These are phyloP conservation scores for Meriones psammophilus DNA, from an alignment of 2,797 vertebrate species.

Conservation along the genomic window DNA sequence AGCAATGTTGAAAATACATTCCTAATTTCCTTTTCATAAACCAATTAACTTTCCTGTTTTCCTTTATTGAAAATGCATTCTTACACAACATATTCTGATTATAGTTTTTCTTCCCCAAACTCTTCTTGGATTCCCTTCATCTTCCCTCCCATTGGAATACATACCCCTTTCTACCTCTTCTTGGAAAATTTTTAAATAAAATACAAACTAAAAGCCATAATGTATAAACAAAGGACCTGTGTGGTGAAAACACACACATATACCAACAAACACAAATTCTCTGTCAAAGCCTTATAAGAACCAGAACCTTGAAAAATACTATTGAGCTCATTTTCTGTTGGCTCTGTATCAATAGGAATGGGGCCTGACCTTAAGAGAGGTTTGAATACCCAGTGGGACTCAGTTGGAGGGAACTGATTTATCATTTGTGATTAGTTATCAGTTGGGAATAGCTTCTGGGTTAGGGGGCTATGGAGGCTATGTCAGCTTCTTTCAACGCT, in stretches of 20 bases:
- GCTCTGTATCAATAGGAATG: neutral
- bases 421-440: neutral
- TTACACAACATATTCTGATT: neutral
- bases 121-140: neutral
- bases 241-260: neutral
- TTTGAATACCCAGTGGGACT: neutral
- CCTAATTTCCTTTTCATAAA: neutral
- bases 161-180: neutral
- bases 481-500: neutral
- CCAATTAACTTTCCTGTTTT: neutral
- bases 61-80: neutral
- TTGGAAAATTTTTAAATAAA: neutral
- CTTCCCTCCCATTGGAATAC: neutral
- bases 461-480: too few relatives aligned
- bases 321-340: neutral
- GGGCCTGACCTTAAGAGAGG: neutral
- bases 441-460: too few relatives aligned
- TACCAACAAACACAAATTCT: accelerated
- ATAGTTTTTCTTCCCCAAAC: neutral
- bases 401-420: neutral
- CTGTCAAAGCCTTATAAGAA: neutral
- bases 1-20: neutral
- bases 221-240: neutral
- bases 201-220: neutral
- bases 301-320: neutral